Conservation (phyloP, 2,797 vertebrate genomes). For the Avahi laniger region DNA sequence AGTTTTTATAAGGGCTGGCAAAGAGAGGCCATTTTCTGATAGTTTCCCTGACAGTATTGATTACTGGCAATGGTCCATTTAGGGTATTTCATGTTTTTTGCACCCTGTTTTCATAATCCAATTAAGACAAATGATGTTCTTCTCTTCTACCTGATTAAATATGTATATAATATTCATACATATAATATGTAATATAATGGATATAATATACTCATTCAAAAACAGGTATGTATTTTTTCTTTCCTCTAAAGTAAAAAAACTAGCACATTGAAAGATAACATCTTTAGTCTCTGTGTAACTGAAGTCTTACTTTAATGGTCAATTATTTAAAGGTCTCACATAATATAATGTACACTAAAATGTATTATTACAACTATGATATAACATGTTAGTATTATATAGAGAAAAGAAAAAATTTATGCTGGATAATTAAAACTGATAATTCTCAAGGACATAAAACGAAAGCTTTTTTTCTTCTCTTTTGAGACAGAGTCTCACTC, state of each 20-base stretch:
- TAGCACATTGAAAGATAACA: not conserved
- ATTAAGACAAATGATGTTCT: not conserved
- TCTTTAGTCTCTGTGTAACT: not conserved
- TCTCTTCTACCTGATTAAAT: not conserved
- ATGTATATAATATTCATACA: not conserved
- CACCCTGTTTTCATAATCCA: not conserved
- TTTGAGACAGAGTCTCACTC: too few relatives aligned
- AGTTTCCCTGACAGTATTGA: not conserved
- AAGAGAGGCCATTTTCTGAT: not conserved
- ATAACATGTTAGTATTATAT: not conserved
- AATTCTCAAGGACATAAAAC: slow-evolving; percentile 13
- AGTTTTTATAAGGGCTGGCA: not conserved
- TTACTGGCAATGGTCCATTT: not conserved
- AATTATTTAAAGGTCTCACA: slow-evolving; percentile 1
- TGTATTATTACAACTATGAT: not conserved
- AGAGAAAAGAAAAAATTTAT: not conserved
- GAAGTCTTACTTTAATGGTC: not conserved
- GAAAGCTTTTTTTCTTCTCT: not conserved
- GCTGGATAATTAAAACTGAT: not conserved
- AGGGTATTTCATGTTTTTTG: not conserved
- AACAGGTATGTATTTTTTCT: not conserved
- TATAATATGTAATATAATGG: not conserved
- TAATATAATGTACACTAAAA: not conserved
- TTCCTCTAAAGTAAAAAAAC: not conserved
- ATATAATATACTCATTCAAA: not conserved